Conservation (phyloP, 2,888 invertebrate species). For the Yponomeuta evonymella region DNA sequence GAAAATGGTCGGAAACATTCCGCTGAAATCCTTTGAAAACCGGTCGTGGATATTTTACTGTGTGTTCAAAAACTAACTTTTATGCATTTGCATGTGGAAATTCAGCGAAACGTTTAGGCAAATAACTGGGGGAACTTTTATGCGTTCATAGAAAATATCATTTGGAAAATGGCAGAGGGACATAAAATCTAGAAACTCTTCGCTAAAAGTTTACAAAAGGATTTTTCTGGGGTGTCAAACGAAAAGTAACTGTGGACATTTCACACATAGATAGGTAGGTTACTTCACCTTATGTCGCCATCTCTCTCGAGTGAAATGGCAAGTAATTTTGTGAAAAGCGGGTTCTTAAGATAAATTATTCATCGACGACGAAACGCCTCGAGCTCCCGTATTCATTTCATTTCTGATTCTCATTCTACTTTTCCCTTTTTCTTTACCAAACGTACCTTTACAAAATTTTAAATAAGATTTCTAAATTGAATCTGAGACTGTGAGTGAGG, state of each 20-base stretch:
- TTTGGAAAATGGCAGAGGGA: neutral
- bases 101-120: constrained; percentile 7
- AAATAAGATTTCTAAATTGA: constrained; percentile 66
- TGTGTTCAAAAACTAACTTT: constrained; percentile 13
- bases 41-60: constrained; percentile 8
- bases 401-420: constrained; percentile 71
- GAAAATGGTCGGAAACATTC: neutral
- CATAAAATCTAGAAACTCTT: neutral
- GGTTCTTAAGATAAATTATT: constrained; percentile 73
- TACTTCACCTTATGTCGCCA: constrained; percentile 27
- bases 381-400: constrained; percentile 73
- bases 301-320: constrained; percentile 65
- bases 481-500: constrained; percentile 25
- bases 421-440: constrained; percentile 63
- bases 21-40: constrained; percentile 9
- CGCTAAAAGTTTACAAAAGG: neutral
- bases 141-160: constrained; percentile 1
- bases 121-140: constrained; percentile 1
- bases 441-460: constrained; percentile 69
- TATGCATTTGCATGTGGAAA: constrained; percentile 13
- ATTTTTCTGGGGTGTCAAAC: neutral
- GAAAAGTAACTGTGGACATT: neutral
- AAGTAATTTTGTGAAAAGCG: constrained; percentile 72
- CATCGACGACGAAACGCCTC: constrained; percentile 73
- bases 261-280: neutral